Evolutionary conservation across 2,113 vertebrate genomes (phyloP).

Genomic region (Antigone vipio): DNA sequence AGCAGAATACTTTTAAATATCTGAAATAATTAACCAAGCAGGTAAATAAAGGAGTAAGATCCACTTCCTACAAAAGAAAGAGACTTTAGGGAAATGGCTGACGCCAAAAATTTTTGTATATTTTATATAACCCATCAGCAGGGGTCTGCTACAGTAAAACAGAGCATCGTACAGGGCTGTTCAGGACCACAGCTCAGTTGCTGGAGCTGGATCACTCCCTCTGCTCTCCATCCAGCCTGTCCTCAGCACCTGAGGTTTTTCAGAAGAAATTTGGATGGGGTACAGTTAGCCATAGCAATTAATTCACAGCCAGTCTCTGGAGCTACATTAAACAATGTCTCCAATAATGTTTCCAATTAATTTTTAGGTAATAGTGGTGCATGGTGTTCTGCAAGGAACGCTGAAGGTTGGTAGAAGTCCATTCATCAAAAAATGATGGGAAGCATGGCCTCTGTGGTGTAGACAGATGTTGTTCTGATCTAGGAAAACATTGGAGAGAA

Average conservation of each 20-base stretch:
- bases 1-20: background rate
- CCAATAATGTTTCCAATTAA: constrained; percentile 18
- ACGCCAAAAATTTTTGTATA: background rate
- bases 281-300: background rate
- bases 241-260: background rate
- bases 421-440: constrained; percentile 36
- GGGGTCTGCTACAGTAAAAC: background rate
- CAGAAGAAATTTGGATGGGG: background rate
- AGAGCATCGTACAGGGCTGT: background rate
- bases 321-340: constrained; percentile 10
- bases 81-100: background rate
- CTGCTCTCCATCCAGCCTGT: background rate
- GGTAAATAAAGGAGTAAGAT: background rate
- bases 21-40: background rate
- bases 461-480: constrained; percentile 35
- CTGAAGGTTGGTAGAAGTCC: background rate
- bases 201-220: background rate
- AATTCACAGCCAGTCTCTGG: background rate
- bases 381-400: fast-evolving
- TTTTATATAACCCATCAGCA: background rate
- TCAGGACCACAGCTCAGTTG: background rate
- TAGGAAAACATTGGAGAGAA: background rate
- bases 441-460: background rate
- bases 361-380: background rate
- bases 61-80: background rate